Conservation (phyloP, 2,888 invertebrate species). For the Lucinisca nassula region DNA sequence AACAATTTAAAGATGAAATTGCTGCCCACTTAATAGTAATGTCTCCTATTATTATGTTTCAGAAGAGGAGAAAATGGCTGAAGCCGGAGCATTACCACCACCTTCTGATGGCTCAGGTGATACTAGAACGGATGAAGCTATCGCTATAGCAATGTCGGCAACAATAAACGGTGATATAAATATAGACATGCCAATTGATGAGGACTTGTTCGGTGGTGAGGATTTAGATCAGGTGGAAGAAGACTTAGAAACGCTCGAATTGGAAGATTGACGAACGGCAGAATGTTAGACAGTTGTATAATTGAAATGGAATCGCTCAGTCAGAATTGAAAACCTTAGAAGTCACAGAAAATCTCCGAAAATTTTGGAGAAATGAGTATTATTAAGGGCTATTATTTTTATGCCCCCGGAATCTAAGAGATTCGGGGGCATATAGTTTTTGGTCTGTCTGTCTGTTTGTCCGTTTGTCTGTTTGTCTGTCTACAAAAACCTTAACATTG, state of each 20-base stretch:
- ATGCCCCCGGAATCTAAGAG: no score
- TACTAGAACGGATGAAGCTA: conserved; percentile 79
- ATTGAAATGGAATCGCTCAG: no score
- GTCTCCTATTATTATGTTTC: conserved; percentile 57
- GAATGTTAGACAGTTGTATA: neutral
- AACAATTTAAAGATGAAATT: no score
- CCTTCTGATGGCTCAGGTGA: conserved; percentile 40
- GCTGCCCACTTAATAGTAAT: no score
- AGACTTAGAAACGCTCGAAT: conserved; percentile 86
- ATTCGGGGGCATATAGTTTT: no score
- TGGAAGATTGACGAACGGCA: conserved; percentile 76
- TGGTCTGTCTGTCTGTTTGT: no score
- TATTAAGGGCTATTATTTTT: no score
- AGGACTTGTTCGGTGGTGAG: conserved; percentile 87
- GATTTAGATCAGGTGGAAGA: conserved; percentile 87
- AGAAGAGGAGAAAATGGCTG: conserved; percentile 81
- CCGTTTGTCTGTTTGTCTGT: no score
- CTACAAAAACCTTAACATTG: no score
- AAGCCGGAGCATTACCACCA: conserved; percentile 82
- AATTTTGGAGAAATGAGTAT: no score
- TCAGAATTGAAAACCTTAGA: no score
- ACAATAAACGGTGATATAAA: conserved; percentile 80
- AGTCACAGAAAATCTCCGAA: no score
- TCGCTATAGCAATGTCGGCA: conserved; percentile 80
- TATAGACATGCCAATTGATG: conserved; percentile 85